Evolutionary conservation across 2,888 invertebrate genomes (phyloP).

Genomic region (Microctonus hyperodae): DNA sequence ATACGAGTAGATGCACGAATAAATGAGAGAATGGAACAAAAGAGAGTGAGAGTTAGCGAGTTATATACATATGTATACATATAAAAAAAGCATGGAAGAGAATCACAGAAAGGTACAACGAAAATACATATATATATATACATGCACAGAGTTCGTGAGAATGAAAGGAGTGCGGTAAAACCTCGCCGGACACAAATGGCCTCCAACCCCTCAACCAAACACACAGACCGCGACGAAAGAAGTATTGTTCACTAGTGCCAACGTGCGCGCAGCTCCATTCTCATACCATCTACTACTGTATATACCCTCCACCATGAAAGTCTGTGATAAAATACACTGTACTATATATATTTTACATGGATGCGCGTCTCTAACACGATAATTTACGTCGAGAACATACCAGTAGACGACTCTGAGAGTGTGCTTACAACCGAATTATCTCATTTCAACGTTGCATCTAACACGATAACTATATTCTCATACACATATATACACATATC

Average conservation of each 20-base stretch:
- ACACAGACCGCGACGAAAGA: constrained; percentile 31
- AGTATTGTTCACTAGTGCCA: constrained; percentile 31
- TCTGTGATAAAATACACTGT: constrained; percentile 31
- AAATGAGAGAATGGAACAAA: not conserved
- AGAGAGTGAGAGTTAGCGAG: constrained; percentile 18
- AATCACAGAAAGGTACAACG: constrained; percentile 2
- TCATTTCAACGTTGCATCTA: constrained; percentile 18
- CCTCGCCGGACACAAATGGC: constrained; percentile 36
- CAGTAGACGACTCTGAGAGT: constrained; percentile 11
- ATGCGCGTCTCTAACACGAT: constrained; percentile 30
- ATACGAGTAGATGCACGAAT: constrained; percentile 18
- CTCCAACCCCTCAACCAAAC: constrained; percentile 30
- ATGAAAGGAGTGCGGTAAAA: constrained; percentile 31
- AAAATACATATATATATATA: constrained; percentile 6
- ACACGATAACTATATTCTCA: not conserved
- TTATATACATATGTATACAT: not conserved
- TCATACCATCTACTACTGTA: not conserved
- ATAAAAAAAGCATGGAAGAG: not conserved
- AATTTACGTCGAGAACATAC: constrained; percentile 31
- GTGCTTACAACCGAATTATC: constrained; percentile 25
- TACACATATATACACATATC: constrained; percentile 28
- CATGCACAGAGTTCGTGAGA: constrained; percentile 6
- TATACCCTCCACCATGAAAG: not conserved
- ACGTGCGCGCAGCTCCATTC: constrained; percentile 16
- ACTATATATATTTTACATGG: constrained; percentile 18